These are phyloP conservation scores for Cathartes aura DNA, from an alignment of 2,113 vertebrate genomes.

Conservation along the genomic window DNA sequence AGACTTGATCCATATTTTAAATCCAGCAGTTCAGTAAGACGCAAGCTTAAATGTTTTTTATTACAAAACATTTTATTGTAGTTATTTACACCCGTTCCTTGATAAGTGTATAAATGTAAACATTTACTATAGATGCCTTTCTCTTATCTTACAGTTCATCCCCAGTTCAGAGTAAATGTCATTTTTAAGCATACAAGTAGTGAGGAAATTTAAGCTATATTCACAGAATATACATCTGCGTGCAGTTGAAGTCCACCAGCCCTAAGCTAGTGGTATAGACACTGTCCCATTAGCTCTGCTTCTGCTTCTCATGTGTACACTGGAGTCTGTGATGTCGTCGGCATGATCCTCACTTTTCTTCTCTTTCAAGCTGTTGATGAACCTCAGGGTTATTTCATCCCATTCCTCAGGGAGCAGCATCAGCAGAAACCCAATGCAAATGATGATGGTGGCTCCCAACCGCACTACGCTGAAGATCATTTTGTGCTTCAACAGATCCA, in stretches of 20 bases:
- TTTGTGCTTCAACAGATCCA: constrained; percentile 95
- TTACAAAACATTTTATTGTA: constrained; percentile 79
- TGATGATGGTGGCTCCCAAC: constrained; percentile 93
- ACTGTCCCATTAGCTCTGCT: constrained; percentile 92
- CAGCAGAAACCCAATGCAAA: constrained; percentile 94
- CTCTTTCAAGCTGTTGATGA: constrained; percentile 92
- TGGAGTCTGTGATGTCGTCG: constrained; percentile 89
- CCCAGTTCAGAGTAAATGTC: constrained; percentile 69
- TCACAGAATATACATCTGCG: constrained; percentile 85
- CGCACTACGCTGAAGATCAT: constrained; percentile 97
- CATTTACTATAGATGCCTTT: constrained; percentile 69
- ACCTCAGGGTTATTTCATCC: constrained; percentile 93
- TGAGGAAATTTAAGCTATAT: constrained; percentile 79
- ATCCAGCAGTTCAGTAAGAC: neutral
- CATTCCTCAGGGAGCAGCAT: constrained; percentile 96
- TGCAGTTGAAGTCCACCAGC: constrained; percentile 46
- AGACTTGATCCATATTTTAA: neutral
- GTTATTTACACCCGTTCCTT: constrained; percentile 75
- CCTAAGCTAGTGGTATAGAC: constrained; percentile 91
- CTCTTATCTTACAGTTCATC: constrained; percentile 72
- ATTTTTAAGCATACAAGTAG: constrained; percentile 73
- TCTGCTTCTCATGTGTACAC: constrained; percentile 85
- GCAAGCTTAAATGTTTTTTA: neutral
- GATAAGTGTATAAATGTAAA: constrained; percentile 83
- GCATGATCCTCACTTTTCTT: constrained; percentile 92